Conservation (phyloP, 2,797 vertebrate genomes). For the Pristis pectinata region DNA sequence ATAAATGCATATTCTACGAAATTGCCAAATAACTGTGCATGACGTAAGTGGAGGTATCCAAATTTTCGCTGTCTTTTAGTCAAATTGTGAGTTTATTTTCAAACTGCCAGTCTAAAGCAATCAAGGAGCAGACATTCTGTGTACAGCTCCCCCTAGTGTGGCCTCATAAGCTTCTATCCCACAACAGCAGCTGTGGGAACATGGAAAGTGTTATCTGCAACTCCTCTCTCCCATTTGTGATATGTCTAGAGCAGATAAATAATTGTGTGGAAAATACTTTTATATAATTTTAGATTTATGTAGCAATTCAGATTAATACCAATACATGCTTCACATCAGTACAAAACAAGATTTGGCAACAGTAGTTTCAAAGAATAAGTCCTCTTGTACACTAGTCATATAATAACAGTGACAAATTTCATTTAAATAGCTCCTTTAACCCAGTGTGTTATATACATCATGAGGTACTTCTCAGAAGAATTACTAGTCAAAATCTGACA, state of each 20-base stretch:
- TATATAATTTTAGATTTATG: neutral
- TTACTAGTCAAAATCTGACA: neutral
- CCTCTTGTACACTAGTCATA: neutral
- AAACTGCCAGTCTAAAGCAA: neutral
- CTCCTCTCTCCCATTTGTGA: neutral
- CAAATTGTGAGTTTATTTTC: neutral
- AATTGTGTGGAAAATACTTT: neutral
- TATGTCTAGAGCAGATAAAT: neutral
- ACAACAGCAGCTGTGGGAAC: neutral
- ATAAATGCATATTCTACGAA: neutral
- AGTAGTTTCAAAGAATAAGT: neutral
- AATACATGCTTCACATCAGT: neutral
- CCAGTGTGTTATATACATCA: neutral
- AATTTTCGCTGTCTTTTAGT: neutral
- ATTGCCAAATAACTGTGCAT: neutral
- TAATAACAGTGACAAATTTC: neutral
- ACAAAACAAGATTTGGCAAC: neutral
- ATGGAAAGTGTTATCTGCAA: neutral
- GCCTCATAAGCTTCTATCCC: neutral
- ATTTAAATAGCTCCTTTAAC: neutral
- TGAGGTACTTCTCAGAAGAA: neutral
- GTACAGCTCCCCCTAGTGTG: constrained; percentile 29
- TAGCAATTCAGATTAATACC: neutral
- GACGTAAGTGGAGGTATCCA: neutral
- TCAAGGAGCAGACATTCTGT: neutral